A percentile compares a stretch with the other conserved stretches of the same genome.
phyloP scores from a whole-genome alignment of 2,797 vertebrate genomes.

The Dermochelys coriacea region DNA sequence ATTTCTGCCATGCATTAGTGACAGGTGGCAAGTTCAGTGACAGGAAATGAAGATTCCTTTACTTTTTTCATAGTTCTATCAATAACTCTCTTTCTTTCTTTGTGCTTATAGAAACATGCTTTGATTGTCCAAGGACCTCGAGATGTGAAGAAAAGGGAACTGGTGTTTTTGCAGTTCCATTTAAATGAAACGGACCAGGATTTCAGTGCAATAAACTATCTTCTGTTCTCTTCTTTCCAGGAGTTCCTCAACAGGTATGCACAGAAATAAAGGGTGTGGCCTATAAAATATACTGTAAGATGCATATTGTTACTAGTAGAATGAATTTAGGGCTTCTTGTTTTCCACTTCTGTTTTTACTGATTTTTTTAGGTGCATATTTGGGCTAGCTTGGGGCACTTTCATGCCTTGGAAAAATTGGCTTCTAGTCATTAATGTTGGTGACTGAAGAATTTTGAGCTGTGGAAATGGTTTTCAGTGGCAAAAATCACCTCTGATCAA shows the following conservation, averaged over 20 bases:
- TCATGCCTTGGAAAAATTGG: background rate
- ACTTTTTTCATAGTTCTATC: background rate
- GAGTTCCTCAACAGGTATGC: slow-evolving; percentile 89
- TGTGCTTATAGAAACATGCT: slow-evolving; percentile 84
- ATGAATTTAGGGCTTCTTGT: background rate
- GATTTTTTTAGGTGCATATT: background rate
- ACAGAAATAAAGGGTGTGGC: background rate
- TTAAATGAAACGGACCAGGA: slow-evolving; percentile 92
- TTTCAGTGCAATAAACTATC: slow-evolving; percentile 96
- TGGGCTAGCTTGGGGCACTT: background rate
- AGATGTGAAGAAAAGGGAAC: slow-evolving; percentile 91
- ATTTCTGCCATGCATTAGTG: background rate
- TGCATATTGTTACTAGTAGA: background rate
- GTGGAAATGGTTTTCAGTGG: background rate
- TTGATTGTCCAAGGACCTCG: slow-evolving; percentile 92
- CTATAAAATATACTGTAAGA: background rate
- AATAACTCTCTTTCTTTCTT: background rate
- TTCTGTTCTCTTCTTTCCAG: slow-evolving; percentile 92
- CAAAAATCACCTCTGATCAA: background rate
- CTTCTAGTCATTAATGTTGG: background rate
- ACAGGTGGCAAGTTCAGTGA: background rate
- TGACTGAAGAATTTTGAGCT: background rate
- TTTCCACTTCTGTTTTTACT: background rate
- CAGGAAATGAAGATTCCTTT: slow-evolving; percentile 13
- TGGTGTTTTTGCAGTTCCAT: slow-evolving; percentile 96